Evolutionary conservation across 2,888 invertebrate species (phyloP), one percentile per base, ranked within the genome.

Genomic region (Cephus runcator): DNA sequence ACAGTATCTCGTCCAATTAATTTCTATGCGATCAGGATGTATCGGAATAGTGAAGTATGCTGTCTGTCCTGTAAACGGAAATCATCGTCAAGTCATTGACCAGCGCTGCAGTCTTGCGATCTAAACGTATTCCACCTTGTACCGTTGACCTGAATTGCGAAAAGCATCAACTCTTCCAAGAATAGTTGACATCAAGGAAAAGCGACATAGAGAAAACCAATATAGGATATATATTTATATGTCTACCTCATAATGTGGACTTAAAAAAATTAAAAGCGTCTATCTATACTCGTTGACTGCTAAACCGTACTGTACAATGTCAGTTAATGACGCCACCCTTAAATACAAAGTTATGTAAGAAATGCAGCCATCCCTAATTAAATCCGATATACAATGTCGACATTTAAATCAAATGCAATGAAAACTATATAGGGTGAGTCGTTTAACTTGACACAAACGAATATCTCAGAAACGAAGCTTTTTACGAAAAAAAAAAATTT

Each of bases 1-100:
- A 73, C 33, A 34, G 71, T 68, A n/a, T 11, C 56, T 69, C 69
- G 56, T 15, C 31, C 12, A 34, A 79, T 78, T 75, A 73, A 78
- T 77, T 74, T 76, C 69, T 35, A 34, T 12, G 12, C 76, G 75
- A 73, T 68, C 40, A 40, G 40, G 6, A 15, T 15, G 6, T 15
- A 40, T 15, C 4, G 15, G 40, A 15, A 40, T 15, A 6, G 15
- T 15, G 15, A 15, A 40, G 40, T 40, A 40, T 6, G 15, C 4
- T 40, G 40, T 40, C 40, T 40, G 15, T 6, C 15, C 15, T 15
- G 15, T 40, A 40, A 15, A 40, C 40, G 40, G 15, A 40, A 40
- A 40, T 40, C 15, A 15, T 40, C 40, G 1, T 40, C 40, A 40
- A 15, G 40, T 6, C 40, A 40, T 40, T 40, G 40, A 40, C 40